Evolutionary conservation across 2,888 invertebrate genomes (phyloP).

Genomic region (Drosophila testacea): DNA sequence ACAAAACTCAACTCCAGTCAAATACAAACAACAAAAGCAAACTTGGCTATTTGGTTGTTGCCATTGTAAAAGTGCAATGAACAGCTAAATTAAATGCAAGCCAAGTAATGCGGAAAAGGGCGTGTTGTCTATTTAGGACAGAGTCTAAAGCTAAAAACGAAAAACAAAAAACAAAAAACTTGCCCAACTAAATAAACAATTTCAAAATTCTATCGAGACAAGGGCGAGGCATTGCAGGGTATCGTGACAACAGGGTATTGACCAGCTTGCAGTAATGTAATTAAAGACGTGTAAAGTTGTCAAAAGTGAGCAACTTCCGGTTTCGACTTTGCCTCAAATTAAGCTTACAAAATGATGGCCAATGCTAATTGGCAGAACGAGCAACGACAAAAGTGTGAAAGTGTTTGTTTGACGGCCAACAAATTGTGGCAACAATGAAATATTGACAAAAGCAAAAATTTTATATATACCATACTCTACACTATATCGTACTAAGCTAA

Average conservation of each 20-base stretch:
- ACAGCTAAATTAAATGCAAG: constrained; percentile 77
- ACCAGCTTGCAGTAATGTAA: constrained; percentile 40
- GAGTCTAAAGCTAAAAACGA: constrained; percentile 8
- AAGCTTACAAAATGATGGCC: constrained; percentile 41
- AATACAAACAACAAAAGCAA: constrained; percentile 32
- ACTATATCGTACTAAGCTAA: constrained; percentile 4
- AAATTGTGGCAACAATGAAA: constrained; percentile 60
- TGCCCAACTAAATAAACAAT: constrained; percentile 31
- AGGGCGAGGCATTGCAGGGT: constrained; percentile 15
- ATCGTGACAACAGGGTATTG: constrained; percentile 31
- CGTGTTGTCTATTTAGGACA: constrained; percentile 68
- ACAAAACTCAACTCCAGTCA: constrained; percentile 13
- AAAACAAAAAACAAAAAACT: not conserved
- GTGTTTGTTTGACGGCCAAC: constrained; percentile 36
- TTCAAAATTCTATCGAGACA: constrained; percentile 38
- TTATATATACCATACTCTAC: constrained; percentile 25
- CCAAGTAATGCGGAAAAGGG: constrained; percentile 78
- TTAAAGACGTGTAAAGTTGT: constrained; percentile 68
- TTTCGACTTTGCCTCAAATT: constrained; percentile 28
- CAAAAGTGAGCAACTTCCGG: constrained; percentile 70
- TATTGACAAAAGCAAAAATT: constrained; percentile 64
- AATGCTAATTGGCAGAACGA: constrained; percentile 74
- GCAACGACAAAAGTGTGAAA: constrained; percentile 64
- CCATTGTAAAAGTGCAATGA: constrained; percentile 80
- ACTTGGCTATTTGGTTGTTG: constrained; percentile 55